Conservation (phyloP, 1,140 invertebrate genomes). For the Pseudomyrmex pallidus region DNA sequence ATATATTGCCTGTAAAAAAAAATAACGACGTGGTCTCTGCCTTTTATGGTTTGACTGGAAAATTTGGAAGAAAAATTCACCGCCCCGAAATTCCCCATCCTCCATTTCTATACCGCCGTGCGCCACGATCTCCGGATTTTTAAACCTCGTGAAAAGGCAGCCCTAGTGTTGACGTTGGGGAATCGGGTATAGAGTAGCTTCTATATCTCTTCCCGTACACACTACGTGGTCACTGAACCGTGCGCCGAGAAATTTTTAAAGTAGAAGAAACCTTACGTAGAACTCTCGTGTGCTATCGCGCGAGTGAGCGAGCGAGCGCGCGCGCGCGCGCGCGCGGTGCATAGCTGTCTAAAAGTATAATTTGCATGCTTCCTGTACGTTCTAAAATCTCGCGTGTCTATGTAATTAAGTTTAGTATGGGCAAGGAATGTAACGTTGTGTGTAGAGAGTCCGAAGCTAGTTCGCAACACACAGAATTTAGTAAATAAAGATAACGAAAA, state of each 20-base stretch:
- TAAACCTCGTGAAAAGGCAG: slow-evolving; percentile 49
- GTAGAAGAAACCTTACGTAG: slow-evolving; percentile 51
- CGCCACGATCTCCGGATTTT: slow-evolving; percentile 45
- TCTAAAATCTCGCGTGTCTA: slow-evolving; percentile 14
- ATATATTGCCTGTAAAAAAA: neutral
- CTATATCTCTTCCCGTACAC: slow-evolving; percentile 37
- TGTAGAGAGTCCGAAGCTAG: neutral
- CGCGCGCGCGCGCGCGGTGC: too few species aligned
- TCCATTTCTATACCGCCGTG: neutral
- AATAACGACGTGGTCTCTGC: slow-evolving; percentile 9
- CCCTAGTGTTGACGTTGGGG: slow-evolving; percentile 43
- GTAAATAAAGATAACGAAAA: slow-evolving; percentile 12
- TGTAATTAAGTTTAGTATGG: slow-evolving; percentile 17
- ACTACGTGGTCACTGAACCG: slow-evolving; percentile 56
- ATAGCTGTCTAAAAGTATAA: slow-evolving; percentile 14
- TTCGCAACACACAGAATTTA: neutral
- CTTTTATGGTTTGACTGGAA: neutral
- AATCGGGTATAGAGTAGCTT: slow-evolving; percentile 56
- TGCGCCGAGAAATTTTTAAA: slow-evolving; percentile 55
- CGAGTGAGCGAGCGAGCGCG: too few species aligned
- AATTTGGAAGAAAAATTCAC: neutral
- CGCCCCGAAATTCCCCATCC: neutral
- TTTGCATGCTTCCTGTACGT: slow-evolving; percentile 4
- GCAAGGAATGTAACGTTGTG: neutral
- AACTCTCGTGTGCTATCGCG: too few species aligned